Conservation (phyloP, 37 sponge, comb jelly and placozoan species). For the Crambe crambe region DNA sequence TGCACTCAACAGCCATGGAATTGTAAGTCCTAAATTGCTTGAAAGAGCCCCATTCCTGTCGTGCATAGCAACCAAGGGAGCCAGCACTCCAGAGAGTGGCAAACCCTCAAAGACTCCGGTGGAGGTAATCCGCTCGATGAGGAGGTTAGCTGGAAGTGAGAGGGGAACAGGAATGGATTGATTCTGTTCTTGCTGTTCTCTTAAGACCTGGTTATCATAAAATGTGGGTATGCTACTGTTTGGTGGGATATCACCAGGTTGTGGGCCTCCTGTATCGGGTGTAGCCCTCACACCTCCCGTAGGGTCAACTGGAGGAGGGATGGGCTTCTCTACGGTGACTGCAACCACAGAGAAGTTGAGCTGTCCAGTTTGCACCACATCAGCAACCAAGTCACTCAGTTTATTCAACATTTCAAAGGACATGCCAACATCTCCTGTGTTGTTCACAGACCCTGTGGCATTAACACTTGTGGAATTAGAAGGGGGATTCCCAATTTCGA, state of each 20-base stretch:
- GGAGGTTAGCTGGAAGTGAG: constrained; percentile 20
- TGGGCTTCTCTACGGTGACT: constrained; percentile 46
- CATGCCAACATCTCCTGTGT: not conserved
- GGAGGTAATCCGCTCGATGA: not conserved
- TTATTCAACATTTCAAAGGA: constrained; percentile 25
- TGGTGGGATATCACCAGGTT: constrained; percentile 33
- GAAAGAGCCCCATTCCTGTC: constrained; percentile 36
- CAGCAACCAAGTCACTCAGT: constrained; percentile 33
- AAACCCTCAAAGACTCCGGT: constrained; percentile 19
- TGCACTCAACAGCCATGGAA: constrained; percentile 50
- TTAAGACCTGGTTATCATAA: constrained; percentile 38
- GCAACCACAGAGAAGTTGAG: constrained; percentile 36
- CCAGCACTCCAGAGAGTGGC: not conserved
- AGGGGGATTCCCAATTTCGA: constrained; percentile 87
- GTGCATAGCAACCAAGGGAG: constrained; percentile 25
- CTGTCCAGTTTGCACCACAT: constrained; percentile 63
- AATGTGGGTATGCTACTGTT: constrained; percentile 22
- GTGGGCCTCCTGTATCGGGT: constrained; percentile 64
- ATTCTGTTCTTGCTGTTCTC: constrained; percentile 3
- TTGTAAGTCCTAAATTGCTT: constrained; percentile 41
- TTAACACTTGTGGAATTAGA: not conserved
- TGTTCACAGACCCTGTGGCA: not conserved
- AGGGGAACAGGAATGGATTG: constrained; percentile 7
- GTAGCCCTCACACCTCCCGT: constrained; percentile 65
- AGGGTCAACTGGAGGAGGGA: constrained; percentile 46